Evolutionary conservation across 2,888 invertebrate species (phyloP).

Genomic region (Theretra japonica): DNA sequence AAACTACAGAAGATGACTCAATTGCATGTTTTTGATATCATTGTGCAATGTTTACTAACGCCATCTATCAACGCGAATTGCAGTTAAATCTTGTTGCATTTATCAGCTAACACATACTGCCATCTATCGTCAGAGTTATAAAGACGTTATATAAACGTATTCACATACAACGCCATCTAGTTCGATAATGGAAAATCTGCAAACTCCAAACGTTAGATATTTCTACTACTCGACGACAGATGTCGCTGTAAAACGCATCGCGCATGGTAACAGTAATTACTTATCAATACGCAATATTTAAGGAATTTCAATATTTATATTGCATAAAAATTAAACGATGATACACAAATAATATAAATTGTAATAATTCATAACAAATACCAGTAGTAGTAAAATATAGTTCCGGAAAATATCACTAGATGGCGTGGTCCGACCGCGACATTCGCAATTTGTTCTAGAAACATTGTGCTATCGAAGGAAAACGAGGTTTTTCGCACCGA

Average conservation of each 20-base stretch:
- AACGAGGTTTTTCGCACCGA: slow-evolving; percentile 39
- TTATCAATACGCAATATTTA: too few relatives aligned
- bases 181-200: background rate
- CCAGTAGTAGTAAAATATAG: background rate
- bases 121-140: background rate
- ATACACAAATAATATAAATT: too few relatives aligned
- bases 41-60: background rate
- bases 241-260: slow-evolving; percentile 36
- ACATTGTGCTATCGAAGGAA: slow-evolving; percentile 44
- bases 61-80: background rate
- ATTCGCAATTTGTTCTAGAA: slow-evolving; percentile 55
- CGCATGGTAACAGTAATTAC: background rate
- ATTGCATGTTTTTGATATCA: too few relatives aligned
- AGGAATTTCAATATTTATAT: too few relatives aligned
- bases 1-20: too few relatives aligned
- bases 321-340: too few relatives aligned
- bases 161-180: slow-evolving; percentile 36
- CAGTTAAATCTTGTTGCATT: background rate
- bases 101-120: too few relatives aligned
- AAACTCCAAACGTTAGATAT: background rate
- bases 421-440: slow-evolving; percentile 41
- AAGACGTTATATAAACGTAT: too few relatives aligned
- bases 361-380: too few relatives aligned
- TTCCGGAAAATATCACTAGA: slow-evolving; percentile 41
- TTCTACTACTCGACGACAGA: slow-evolving; percentile 43